phyloP scores from a whole-genome alignment of 1,140 invertebrate species.

The Brachionus koreanus region DNA sequence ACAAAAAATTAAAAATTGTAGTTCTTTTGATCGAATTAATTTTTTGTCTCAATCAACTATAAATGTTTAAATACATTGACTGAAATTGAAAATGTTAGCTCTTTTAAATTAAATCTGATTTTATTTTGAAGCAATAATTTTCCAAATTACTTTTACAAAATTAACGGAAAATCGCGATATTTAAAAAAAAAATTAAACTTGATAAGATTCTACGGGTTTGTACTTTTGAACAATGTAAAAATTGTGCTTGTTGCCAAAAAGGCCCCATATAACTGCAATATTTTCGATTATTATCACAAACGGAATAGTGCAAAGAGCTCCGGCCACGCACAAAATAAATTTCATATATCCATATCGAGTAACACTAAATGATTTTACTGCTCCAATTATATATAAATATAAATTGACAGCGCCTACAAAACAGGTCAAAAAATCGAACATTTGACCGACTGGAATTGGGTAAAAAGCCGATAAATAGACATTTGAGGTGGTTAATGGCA shows the following conservation, averaged over 20 bases:
- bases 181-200: background rate
- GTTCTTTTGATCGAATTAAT: background rate
- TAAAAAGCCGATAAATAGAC: slow-evolving; percentile 74
- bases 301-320: slow-evolving; percentile 80
- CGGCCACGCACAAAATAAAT: slow-evolving; percentile 74
- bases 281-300: slow-evolving; percentile 89
- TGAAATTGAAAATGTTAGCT: background rate
- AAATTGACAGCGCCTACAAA: slow-evolving; percentile 84
- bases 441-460: slow-evolving; percentile 75
- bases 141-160: background rate
- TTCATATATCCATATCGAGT: slow-evolving; percentile 75
- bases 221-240: slow-evolving; percentile 88
- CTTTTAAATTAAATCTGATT: background rate
- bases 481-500: slow-evolving; percentile 85
- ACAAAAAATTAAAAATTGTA: background rate
- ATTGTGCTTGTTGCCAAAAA: slow-evolving; percentile 84
- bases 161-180: background rate
- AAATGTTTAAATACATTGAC: background rate
- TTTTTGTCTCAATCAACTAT: background rate
- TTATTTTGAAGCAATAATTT: background rate
- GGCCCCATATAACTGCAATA: slow-evolving; percentile 83
- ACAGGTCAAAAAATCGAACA: slow-evolving; percentile 75
- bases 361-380: slow-evolving; percentile 85
- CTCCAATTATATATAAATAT: slow-evolving; percentile 93
- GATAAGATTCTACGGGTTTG: slow-evolving; percentile 10